Base-by-base conservation (phyloP, 2,797 vertebrate genomes). In the Danionella dracula region DNA sequence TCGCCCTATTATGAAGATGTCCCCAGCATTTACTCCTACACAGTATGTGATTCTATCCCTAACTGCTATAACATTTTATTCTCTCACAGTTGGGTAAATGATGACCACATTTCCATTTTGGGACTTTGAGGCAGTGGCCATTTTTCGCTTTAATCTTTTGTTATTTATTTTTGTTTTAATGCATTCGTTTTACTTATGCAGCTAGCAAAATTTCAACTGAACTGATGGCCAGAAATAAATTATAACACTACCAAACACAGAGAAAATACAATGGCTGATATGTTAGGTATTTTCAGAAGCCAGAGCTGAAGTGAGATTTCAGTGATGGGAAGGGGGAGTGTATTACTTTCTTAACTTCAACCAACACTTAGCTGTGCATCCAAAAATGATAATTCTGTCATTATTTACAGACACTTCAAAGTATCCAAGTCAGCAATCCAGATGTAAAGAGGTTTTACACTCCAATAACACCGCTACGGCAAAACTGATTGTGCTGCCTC, bases 291-390 rank as follows among this genome's bases (percentile, higher is more conserved):
- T 81, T 49, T 77, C 73, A 81, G 75, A 80, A 81, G 79, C 77
- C 50, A 48, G 59, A 71, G 51, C 65, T 67, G 35, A 45, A 79
- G 81, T 80, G 75, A 75, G 71, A 73, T 54, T 78, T 78, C 78
- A 83, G 12, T 8, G 59, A 67, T 32, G 78, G 81, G 77, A 72
- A 68, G 54, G 76, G 57, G 78, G 41, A 74, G 74, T 46, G 77
- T 91, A 91, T 90, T 90, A 87, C 87, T 91, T 84, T 76, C 79
- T 81, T 75, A 82, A 82, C 63, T 29, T 42, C 40, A 34, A n/a
- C n/a, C n/a, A n/a, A n/a, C 66, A 41, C 37, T 41, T 51, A 44
- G 48, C 53, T 64, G 50, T 16, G 12, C 29, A 13, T 11, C 29
- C 13, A 35, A 19, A 54, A 45, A 34, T 27, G 19, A 49, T 34